Percentiles rank a stretch among this genome's conserved stretches.
Evolutionary conservation across 2,797 vertebrate species (phyloP).

Genomic region (Rachycentron canadum): DNA sequence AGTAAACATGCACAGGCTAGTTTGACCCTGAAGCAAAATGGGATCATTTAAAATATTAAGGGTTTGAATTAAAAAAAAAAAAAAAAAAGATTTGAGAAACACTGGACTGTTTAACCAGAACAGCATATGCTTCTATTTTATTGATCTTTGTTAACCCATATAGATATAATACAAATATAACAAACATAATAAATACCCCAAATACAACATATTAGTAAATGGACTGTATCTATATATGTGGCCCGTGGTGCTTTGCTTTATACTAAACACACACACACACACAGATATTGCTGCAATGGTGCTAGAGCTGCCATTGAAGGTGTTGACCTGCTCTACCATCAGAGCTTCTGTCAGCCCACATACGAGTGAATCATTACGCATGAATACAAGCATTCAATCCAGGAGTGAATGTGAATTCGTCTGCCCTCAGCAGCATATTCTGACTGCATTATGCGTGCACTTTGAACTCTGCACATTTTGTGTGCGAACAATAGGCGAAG

Average conservation of each 20-base stretch:
- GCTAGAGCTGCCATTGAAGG: constrained; percentile 21
- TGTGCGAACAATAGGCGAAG: constrained; percentile 23
- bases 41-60: background rate
- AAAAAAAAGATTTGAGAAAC: background rate
- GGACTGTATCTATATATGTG: background rate
- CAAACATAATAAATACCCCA: background rate
- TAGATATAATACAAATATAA: no score
- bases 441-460: background rate
- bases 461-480: constrained; percentile 26
- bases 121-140: no score
- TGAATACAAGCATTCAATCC: constrained; percentile 24
- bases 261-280: constrained; percentile 10
- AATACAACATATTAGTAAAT: no score
- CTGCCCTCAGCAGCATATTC: constrained; percentile 1
- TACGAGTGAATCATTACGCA: constrained; percentile 15
- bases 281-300: background rate
- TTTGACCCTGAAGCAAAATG: background rate
- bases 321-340: constrained; percentile 38
- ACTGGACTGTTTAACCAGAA: background rate
- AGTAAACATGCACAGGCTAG: background rate
- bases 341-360: constrained; percentile 27
- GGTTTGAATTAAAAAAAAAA: background rate
- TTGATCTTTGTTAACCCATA: no score
- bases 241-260: background rate
- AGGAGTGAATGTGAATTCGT: constrained; percentile 28